phyloP scores from a whole-genome alignment of 2,888 invertebrate genomes.

The Polyommatus iphigenia region DNA sequence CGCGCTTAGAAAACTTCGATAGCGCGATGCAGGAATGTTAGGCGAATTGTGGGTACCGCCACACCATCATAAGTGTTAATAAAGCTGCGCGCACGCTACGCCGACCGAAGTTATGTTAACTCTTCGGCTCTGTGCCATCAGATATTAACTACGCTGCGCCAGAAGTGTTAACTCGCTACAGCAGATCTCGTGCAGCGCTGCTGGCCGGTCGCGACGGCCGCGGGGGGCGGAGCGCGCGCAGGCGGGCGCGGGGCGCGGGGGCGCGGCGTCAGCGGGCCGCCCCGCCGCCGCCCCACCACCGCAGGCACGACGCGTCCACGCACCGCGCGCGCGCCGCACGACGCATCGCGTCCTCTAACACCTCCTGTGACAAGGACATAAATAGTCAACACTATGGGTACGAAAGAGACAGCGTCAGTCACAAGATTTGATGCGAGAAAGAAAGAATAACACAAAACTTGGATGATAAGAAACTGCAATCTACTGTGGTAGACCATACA shows the following conservation, averaged over 20 bases:
- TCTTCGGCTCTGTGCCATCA: too few species aligned
- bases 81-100: neutral
- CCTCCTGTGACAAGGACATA: constrained; percentile 82
- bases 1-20: too few species aligned
- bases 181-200: constrained; percentile 50
- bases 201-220: constrained; percentile 46
- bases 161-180: constrained; percentile 41
- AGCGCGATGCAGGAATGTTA: too few species aligned
- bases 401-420: neutral
- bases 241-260: constrained; percentile 46
- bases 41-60: too few species aligned
- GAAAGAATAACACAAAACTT: too few species aligned
- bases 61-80: too few species aligned
- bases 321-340: constrained; percentile 91
- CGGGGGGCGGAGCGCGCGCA: constrained; percentile 49
- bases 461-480: too few species aligned
- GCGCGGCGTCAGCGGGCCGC: constrained; percentile 48
- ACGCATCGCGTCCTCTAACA: constrained; percentile 94
- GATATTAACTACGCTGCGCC: constrained; percentile 14
- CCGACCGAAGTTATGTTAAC: neutral
- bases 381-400: neutral
- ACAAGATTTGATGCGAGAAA: too few species aligned
- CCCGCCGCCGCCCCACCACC: constrained; percentile 84
- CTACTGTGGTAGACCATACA: too few species aligned
- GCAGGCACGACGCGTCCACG: constrained; percentile 92